phyloP scores from a whole-genome alignment of 2,888 invertebrate species.

The Limulus polyphemus region DNA sequence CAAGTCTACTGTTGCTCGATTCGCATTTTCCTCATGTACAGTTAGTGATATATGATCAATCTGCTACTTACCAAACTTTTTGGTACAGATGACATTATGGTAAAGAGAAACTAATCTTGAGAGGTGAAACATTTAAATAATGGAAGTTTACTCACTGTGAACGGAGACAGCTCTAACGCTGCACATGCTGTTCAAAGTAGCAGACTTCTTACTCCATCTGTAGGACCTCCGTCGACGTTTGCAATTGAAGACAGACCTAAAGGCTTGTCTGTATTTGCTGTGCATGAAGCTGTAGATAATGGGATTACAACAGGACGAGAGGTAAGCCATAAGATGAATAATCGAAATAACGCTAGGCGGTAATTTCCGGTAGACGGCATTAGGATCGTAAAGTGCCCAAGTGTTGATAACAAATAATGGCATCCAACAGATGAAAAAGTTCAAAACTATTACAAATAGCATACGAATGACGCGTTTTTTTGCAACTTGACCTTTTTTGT shows the following conservation, averaged over 20 bases:
- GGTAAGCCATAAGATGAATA: slow-evolving; percentile 48
- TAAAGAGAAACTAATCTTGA: no score
- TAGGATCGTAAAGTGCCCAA: slow-evolving; percentile 43
- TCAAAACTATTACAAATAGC: slow-evolving; percentile 52
- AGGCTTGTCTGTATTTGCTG: slow-evolving; percentile 50
- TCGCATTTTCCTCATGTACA: no score
- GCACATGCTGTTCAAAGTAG: slow-evolving; percentile 15
- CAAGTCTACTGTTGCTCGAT: no score
- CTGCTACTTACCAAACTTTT: no score
- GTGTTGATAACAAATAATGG: slow-evolving; percentile 50
- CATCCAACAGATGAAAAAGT: slow-evolving; percentile 59
- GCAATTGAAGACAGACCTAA: slow-evolving; percentile 48
- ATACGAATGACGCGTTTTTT: slow-evolving; percentile 49
- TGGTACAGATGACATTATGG: no score
- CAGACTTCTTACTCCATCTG: slow-evolving; percentile 8
- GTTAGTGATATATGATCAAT: no score
- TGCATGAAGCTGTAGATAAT: slow-evolving; percentile 59
- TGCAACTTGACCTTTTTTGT: no score
- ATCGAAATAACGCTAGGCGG: slow-evolving; percentile 44
- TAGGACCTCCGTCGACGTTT: slow-evolving; percentile 10
- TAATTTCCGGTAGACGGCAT: slow-evolving; percentile 41
- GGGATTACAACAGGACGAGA: slow-evolving; percentile 52
- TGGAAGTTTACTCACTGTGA: no score
- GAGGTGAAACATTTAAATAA: no score
- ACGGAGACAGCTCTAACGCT: slow-evolving; percentile 13